Percentiles rank a stretch among this genome's conserved stretches.
These are phyloP conservation scores for Malurus leucopterus DNA, from an alignment of 2,797 vertebrate species.

Conservation along the genomic window DNA sequence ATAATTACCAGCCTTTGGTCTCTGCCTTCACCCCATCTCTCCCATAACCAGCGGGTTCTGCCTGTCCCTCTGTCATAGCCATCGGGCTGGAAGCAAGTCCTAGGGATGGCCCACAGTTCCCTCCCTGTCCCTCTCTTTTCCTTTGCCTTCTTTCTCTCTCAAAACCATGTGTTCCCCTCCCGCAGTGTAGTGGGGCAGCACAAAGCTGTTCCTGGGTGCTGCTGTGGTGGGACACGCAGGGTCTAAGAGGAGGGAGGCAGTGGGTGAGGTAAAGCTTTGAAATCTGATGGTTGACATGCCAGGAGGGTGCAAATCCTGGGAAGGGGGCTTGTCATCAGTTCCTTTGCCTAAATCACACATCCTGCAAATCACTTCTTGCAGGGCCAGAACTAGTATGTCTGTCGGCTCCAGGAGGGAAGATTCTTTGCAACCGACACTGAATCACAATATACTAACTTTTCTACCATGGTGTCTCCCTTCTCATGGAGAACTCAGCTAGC, in stretches of 20 bases:
- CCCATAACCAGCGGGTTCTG: neutral
- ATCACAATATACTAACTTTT: neutral
- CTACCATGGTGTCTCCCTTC: rapidly evolving
- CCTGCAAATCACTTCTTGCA: neutral
- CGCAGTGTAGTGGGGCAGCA: neutral
- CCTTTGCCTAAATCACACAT: neutral
- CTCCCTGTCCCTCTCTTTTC: neutral
- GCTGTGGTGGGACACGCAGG: rapidly evolving
- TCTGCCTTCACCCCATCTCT: neutral
- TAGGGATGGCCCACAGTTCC: neutral
- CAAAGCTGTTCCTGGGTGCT: neutral
- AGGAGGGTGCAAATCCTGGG: neutral
- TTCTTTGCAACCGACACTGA: neutral
- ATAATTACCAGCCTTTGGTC: neutral
- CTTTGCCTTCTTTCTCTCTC: neutral
- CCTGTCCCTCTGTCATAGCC: neutral
- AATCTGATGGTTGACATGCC: neutral
- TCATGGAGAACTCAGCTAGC: neutral
- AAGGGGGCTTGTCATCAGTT: neutral
- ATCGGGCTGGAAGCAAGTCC: rapidly evolving
- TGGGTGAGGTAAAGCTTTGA: neutral
- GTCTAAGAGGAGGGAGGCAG: neutral
- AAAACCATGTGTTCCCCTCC: neutral
- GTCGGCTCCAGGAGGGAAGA: neutral
- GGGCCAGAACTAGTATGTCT: neutral